Evolutionary conservation across 2,113 vertebrate genomes (phyloP), one percentile per base, ranked within the genome.

Genomic region (Verasper variegatus): DNA sequence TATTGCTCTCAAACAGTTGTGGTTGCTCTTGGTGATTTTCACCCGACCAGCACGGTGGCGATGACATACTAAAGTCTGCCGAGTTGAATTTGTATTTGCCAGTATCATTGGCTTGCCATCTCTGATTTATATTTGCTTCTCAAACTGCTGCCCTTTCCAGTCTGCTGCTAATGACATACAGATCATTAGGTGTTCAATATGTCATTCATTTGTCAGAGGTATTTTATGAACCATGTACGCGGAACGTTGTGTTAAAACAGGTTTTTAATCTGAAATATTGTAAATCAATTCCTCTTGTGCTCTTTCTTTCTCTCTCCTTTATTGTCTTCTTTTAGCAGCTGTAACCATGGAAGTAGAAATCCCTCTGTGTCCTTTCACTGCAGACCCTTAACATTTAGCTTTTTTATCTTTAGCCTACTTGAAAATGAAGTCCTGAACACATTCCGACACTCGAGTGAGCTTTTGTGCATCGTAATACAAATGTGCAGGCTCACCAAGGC

Each of bases 401-500:
- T 63, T 69, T 49, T 71, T 80, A 55, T 80, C 64, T 80, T 65
- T 60, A 51, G 17, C 47, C 47, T 13, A 31, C 62, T 81, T 78
- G 71, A 61, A 74, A 81, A 75, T 75, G 68, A 71, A 77, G 74
- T 80, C 69, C 31, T 83, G 79, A 91, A 69, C 87, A 87, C 31
- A 86, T 82, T 60, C 78, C 40, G 83, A 89, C 88, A 88, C 85
- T 84, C 68, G 78, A 68, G 57, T 85, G 83, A 88, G 80, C 80
- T 85, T 88, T 78, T 78, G 80, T 80, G 54, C 80, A 57, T 78
- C 49, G 52, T 82, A 69, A 79, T 89, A 76, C 64, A 82, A 89
- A 88, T 87, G 86, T 83, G 78, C 75, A 86, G 35, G 81, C 83
- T 89, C 66, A 77, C 81, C 59, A 83, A 76, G 76, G 76, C 77